Base-by-base conservation (phyloP, 1,140 invertebrate species). In the Schmidtea mediterranea region DNA sequence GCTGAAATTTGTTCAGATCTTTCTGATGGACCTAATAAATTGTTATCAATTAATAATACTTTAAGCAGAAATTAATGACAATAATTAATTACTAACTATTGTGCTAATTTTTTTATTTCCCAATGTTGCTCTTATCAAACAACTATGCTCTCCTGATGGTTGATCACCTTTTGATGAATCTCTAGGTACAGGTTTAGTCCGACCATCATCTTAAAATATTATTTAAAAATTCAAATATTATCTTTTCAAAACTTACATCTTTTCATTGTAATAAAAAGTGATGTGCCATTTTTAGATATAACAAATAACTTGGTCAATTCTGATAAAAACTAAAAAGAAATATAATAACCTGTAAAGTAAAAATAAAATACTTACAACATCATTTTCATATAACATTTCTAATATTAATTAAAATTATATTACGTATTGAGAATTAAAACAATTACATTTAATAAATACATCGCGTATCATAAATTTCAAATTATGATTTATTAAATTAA, bases 1-100 rank as follows among this genome's bases (percentile, higher is more conserved):
- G 36, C 13, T 78, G 76, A 61, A 79, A 78, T 63, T 76, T 76
- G 59, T 76, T 77, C 1, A 78, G 73, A 62, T 79, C 76, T 57
- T 75, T 76, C 52, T 76, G 71, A 59, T 75, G 71, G 48, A 74
- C 69, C 72, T 74, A 53, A 51, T 62, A 65, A 52, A 49, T 22
- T n/a, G n/a, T n/a, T n/a, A n/a, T n/a, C n/a, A n/a, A n/a, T n/a
- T n/a, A n/a, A n/a, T n/a, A n/a, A n/a, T n/a, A n/a, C n/a, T n/a
- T n/a, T n/a, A 41, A 18, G 22, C 13, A 52, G 23, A 23, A 52
- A 52, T 40, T 18, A 52, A 43, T 23, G 48, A 51, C 36, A 52
- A 32, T 52, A 5, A 16, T 32, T 39, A 16, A 52, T 22, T 13
- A 50, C 66, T 59, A 58, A 78, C 74, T 49, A 77, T 63, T 50